Evolutionary conservation across 2,888 invertebrate species (phyloP), one percentile per base, ranked within the genome.

Genomic region (Limnephilus marmoratus): DNA sequence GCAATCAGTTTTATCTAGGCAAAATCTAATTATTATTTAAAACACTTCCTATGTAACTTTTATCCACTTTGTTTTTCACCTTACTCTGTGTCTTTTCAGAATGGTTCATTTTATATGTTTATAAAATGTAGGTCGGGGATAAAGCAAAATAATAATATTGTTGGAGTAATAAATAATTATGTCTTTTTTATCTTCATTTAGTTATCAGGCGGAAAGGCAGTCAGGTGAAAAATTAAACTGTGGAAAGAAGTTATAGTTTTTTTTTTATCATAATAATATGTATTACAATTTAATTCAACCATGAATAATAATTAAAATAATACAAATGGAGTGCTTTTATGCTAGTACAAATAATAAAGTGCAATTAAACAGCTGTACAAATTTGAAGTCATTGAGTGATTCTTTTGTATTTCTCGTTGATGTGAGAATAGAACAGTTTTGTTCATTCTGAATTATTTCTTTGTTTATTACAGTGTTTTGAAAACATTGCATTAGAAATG

Each of bases 371-470:
- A 68, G 68, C 68, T 68, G 68, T 68, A 68, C 68, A 68, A 68
- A 68, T 68, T 68, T n/a, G n/a, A 24, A 24, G 24, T 68, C 68
- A 2, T 9, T 68, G 68, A 68, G 68, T 68, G 68, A n/a, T 24
- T 68, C 68, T 68, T 68, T 68, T 68, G 68, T 68, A 68, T 68
- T 68, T 68, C 68, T 68, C n/a, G 68, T 68, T 68, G 68, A 68
- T 24, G 68, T 68, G 7, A n/a, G 68, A 68, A 68, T 68, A 68
- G 9, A 24, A 68, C 68, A 68, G 68, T n/a, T 68, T 68, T n/a
- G 68, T 68, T 24, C n/a, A n/a, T 68, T 24, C 68, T n/a, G 5
- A 7, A 68, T 68, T 68, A 68, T 68, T 68, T 68, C 18, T 68
- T 68, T 68, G 24, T 9, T n/a, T 68, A n/a, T 68, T 24, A 7